A percentile compares a stretch with the other conserved stretches of the same genome.
Conservation (phyloP, 2,888 invertebrate genomes). For the Saturnia japonica region DNA sequence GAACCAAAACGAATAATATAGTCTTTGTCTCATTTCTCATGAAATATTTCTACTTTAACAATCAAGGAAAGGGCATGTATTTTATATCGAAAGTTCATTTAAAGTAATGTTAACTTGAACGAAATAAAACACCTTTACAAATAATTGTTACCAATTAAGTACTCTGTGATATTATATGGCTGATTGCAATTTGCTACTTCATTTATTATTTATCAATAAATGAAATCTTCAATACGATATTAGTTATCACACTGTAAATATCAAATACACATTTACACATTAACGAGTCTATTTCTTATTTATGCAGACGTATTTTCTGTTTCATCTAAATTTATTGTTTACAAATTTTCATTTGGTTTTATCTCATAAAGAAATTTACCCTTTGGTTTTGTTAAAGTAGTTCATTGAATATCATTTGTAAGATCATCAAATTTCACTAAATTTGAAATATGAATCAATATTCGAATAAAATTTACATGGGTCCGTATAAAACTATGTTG, state of each 20-base stretch:
- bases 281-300: conserved; percentile 21
- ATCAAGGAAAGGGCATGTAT: background rate
- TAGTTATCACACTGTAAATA: conserved; percentile 7
- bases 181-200: conserved; percentile 14
- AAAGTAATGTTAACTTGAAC: background rate
- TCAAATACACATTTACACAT: conserved; percentile 17
- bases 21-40: background rate
- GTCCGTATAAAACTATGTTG: no score
- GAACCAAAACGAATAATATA: background rate
- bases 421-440: no score
- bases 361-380: no score
- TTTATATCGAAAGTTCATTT: background rate
- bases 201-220: conserved; percentile 34
- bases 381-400: background rate
- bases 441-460: no score
- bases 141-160: conserved; percentile 8
- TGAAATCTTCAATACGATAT: conserved; percentile 31
- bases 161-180: background rate
- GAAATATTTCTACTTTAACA: background rate
- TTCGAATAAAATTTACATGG: no score
- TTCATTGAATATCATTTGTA: background rate
- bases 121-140: conserved; percentile 2
- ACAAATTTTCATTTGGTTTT: no score
- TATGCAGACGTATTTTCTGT: background rate
- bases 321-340: background rate